phyloP scores from a whole-genome alignment of 1,140 invertebrate genomes.

The Lordiphosa mommai region DNA sequence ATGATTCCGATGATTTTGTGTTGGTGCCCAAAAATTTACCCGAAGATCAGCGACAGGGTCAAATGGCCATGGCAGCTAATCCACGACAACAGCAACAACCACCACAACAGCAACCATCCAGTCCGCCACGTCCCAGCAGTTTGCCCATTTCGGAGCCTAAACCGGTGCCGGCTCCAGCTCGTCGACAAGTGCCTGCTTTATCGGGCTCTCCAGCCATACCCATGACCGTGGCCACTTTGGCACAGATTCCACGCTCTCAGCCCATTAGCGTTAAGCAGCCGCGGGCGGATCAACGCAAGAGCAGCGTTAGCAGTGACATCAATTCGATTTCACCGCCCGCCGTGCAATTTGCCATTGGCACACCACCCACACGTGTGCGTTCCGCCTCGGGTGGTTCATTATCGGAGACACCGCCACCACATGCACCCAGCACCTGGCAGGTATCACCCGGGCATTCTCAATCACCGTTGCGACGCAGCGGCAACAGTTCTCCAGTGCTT shows the following conservation, averaged over 20 bases:
- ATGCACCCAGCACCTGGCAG: conserved; percentile 88
- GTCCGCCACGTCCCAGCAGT: conserved; percentile 85
- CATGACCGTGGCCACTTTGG: conserved; percentile 48
- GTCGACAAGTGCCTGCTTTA: conserved; percentile 68
- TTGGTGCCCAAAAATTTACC: conserved; percentile 88
- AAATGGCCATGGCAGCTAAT: conserved; percentile 14
- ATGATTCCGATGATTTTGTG: conserved; percentile 91
- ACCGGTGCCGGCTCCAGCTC: conserved; percentile 87
- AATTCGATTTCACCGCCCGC: conserved; percentile 94
- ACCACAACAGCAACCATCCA: conserved; percentile 77
- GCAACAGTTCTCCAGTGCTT: conserved; percentile 86
- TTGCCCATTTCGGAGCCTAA: conserved; percentile 88
- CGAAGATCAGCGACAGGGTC: conserved; percentile 73
- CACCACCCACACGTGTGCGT: conserved; percentile 86
- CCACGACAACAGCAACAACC: conserved; percentile 23
- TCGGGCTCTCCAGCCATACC: conserved; percentile 34
- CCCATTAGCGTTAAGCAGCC: conserved; percentile 88
- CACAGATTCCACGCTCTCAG: conserved; percentile 87
- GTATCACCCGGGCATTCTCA: conserved; percentile 83
- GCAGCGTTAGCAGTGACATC: conserved; percentile 86
- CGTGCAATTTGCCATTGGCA: conserved; percentile 94
- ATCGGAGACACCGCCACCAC: conserved; percentile 86
- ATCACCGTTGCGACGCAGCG: conserved; percentile 87
- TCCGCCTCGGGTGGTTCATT: conserved; percentile 84
- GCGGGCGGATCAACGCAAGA: conserved; percentile 84